Conservation (phyloP, 2,797 vertebrate species). For the Taenioides sp. region DNA sequence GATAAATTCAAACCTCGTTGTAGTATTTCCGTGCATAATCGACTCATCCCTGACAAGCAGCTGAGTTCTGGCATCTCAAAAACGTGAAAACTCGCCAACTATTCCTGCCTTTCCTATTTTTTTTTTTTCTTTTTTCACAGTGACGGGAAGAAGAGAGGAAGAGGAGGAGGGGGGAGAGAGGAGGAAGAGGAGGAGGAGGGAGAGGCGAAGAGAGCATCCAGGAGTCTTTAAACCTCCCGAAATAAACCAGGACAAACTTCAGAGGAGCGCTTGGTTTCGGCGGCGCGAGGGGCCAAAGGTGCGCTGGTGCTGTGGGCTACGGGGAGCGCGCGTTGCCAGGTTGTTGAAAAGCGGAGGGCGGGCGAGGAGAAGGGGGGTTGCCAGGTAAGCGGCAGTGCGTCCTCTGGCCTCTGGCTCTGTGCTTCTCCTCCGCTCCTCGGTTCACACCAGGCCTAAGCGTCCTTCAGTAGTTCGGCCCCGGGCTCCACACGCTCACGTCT, state of each 20-base stretch:
- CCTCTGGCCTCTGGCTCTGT: conserved; percentile 58
- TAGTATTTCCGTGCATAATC: background rate
- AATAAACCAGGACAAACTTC: conserved; percentile 67
- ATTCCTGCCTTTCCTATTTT: conserved; percentile 20
- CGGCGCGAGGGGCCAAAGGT: conserved; percentile 74
- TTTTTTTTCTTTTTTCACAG: conserved; percentile 21
- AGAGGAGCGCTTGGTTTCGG: conserved; percentile 73
- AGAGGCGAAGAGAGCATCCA: conserved; percentile 67
- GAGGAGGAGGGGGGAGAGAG: conserved; percentile 28
- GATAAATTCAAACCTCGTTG: too few species aligned
- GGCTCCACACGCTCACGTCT: conserved; percentile 48
- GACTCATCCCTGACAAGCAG: background rate
- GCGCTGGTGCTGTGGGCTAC: conserved; percentile 70
- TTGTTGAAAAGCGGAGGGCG: conserved; percentile 55
- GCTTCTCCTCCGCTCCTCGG: conserved; percentile 76
- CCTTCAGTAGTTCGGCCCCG: conserved; percentile 62
- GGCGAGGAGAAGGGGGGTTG: too few species aligned
- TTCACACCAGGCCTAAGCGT: conserved; percentile 77
- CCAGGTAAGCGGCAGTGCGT: conserved; percentile 82
- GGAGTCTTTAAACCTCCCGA: conserved; percentile 71
- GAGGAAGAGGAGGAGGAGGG: conserved; percentile 16
- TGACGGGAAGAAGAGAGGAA: too few species aligned
- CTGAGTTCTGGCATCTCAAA: conserved; percentile 7
- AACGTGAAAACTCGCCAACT: conserved; percentile 42
- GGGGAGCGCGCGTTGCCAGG: conserved; percentile 68